These are phyloP conservation scores for Sebastes matsubarae DNA, from an alignment of 2,797 vertebrate species.

Conservation along the genomic window DNA sequence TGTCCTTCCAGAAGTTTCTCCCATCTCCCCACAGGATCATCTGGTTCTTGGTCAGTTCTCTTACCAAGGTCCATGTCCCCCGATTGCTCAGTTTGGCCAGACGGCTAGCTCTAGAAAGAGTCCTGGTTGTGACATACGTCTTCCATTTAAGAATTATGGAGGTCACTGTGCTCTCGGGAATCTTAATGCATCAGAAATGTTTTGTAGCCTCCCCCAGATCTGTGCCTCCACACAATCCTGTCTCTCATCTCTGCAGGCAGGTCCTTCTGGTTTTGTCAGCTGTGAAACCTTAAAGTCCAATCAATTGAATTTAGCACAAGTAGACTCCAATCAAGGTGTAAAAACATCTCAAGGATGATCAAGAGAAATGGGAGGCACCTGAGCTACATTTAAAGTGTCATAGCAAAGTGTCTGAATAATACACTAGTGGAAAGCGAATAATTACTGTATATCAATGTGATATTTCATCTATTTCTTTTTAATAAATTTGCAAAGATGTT, in stretches of 20 bases:
- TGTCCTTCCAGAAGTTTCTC: not conserved
- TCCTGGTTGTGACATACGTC: not conserved
- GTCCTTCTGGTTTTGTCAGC: not conserved
- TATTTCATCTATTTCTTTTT: not conserved
- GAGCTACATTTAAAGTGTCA: not conserved
- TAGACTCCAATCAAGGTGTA: not conserved
- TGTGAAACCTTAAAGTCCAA: not conserved
- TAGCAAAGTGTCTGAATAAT: not conserved
- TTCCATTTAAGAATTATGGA: not conserved
- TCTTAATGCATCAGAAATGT: not conserved
- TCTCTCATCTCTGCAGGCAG: not conserved
- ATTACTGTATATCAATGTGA: not conserved
- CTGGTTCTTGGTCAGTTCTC: not conserved
- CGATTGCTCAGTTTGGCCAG: not conserved
- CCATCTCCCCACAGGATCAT: not conserved
- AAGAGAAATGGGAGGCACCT: not conserved
- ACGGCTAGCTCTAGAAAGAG: not conserved
- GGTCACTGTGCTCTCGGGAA: not conserved
- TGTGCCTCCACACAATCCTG: not conserved
- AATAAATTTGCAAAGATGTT: no score
- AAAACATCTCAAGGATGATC: not conserved
- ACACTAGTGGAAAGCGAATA: not conserved
- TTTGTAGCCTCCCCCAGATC: no score
- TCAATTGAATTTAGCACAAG: not conserved
- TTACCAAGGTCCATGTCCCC: not conserved